Percentiles rank a stretch among this genome's conserved stretches.
These are phyloP conservation scores for Rhingia rostrata DNA, from an alignment of 2,888 invertebrate genomes.

Conservation along the genomic window DNA sequence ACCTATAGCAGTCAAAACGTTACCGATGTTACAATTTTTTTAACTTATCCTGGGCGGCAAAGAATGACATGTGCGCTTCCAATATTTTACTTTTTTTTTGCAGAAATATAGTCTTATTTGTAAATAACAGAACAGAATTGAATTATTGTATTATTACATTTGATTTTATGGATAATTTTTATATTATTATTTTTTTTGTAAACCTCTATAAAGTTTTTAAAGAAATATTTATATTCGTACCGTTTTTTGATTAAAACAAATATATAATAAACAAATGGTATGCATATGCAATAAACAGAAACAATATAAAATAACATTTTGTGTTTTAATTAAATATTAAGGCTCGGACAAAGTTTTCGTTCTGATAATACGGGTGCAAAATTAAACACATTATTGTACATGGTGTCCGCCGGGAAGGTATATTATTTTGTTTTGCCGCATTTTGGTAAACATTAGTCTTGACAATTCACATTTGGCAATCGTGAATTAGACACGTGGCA, in stretches of 20 bases:
- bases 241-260: conserved; percentile 34
- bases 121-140: conserved; percentile 49
- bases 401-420: too few species aligned
- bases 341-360: too few species aligned
- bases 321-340: not conserved
- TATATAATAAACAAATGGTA: conserved; percentile 47
- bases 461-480: too few species aligned
- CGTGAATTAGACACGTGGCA: too few species aligned
- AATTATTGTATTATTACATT: conserved; percentile 35
- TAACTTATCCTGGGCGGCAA: not conserved
- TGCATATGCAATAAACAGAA: conserved; percentile 58
- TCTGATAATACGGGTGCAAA: not conserved
- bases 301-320: conserved; percentile 15
- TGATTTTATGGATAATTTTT: conserved; percentile 43
- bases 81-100: not conserved
- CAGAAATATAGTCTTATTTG: conserved; percentile 53
- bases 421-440: too few species aligned
- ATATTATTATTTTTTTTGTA: conserved; percentile 35
- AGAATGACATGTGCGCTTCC: conserved; percentile 28
- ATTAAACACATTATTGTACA: not conserved
- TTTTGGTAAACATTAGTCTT: too few species aligned
- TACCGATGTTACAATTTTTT: not conserved
- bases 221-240: conserved; percentile 54
- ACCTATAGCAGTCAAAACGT: not conserved
- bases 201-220: conserved; percentile 43